Base-by-base conservation (phyloP, 2,113 vertebrate genomes). In the Muscicapa adusta region DNA sequence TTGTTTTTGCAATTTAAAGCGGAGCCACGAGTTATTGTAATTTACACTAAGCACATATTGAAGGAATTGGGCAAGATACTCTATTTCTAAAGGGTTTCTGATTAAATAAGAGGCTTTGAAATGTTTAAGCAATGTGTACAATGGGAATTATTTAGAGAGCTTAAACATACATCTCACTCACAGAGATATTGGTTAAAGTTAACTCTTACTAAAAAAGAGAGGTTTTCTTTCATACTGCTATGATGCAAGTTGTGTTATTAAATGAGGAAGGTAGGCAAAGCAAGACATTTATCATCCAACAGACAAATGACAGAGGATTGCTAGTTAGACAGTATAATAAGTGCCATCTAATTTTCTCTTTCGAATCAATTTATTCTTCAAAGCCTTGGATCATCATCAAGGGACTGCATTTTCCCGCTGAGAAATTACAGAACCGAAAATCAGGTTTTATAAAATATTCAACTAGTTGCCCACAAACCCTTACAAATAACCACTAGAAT, bases 301-400 rank as follows among this genome's bases (percentile, higher is more conserved):
- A 97, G 98, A 98, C 94, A 98, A 98, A 98, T 97, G 97, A 97
- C 93, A 96, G 58, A 57, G 93, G 91, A 95, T 94, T 97, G 94
- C 96, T 97, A 96, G 97, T 98, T 96, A 98, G 97, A 98, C 97
- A 97, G 96, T 96, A 91, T 98, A 98, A 98, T 98, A 98, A 98
- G 97, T 95, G 96, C 93, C 96, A 97, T 98, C 97, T 98, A 97
- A 98, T 98, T 98, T 98, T 98, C 97, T 98, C 97, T 98, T 98
- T 97, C 73, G 36, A 98, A 98, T 98, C 96, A 98, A 98, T 98
- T 98, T 98, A 98, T 97, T 97, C 97, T 98, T 98, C 97, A 98
- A 97, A 98, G 96, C 92, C 85, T 76, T 65, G 81, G 94, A 97
- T 96, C 95, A 94, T 97, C 96, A 97, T 98, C 97, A 97, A 97